phyloP scores from a whole-genome alignment of 35 echinoderm and acorn worm species.

The Strongylocentrotus purpuratus region DNA sequence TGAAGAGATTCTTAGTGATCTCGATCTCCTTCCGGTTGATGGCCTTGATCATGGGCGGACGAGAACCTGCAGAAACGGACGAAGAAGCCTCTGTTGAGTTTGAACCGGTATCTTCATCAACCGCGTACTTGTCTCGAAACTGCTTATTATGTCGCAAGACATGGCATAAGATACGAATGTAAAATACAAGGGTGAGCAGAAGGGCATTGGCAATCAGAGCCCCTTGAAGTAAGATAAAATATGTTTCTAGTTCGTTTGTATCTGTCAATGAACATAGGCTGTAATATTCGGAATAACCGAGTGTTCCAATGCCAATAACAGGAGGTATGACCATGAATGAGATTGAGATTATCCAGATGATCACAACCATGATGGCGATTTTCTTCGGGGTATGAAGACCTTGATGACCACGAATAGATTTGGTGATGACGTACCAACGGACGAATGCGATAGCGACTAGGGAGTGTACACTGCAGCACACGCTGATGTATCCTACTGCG shows the following conservation, averaged over 20 bases:
- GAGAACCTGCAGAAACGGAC: neutral
- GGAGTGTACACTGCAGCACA: conserved; percentile 41
- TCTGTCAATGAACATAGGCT: too few relatives aligned
- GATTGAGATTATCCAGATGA: too few relatives aligned
- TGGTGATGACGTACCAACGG: too few relatives aligned
- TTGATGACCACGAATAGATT: too few relatives aligned
- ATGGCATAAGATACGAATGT: neutral
- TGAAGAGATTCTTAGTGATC: neutral
- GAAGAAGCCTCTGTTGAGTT: neutral
- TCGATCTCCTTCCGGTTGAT: neutral
- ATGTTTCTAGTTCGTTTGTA: too few relatives aligned
- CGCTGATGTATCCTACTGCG: neutral
- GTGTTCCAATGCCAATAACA: too few relatives aligned
- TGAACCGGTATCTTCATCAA: neutral
- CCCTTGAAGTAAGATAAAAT: conserved; percentile 31
- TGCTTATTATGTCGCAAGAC: neutral
- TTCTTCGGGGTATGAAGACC: too few relatives aligned
- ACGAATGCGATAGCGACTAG: conserved; percentile 60
- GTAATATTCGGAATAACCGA: too few relatives aligned
- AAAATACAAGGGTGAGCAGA: neutral
- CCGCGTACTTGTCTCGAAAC: neutral
- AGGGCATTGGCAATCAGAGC: conserved; percentile 7
- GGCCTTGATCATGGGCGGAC: neutral
- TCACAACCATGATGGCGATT: too few relatives aligned
- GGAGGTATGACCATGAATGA: too few relatives aligned